Evolutionary conservation across 2,797 vertebrate genomes (phyloP), one percentile per base, ranked within the genome.

Genomic region (Anolis apletophallus): DNA sequence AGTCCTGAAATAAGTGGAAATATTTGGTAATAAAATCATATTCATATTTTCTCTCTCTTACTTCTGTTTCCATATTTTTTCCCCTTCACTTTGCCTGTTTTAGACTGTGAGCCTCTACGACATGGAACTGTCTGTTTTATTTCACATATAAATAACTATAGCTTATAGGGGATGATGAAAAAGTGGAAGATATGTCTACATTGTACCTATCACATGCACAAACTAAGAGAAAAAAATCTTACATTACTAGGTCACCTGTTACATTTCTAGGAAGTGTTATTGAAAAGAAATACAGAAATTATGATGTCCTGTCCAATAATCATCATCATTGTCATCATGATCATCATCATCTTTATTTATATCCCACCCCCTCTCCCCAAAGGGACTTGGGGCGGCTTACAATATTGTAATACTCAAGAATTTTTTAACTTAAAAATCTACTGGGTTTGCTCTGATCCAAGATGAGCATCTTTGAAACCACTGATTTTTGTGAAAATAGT

Each of bases 21-120:
- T 6, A 46, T 54, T 64, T 7, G 1, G 12, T 50, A 50, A 13
- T 57, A 32, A 76, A 8, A 54, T 84, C 3, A 29, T 29, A 29
- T 29, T 64, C 59, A 52, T 14, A 12, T 67, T 52, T 54, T 26
- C n/a, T 7, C 5, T 7, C 72, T 73, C 69, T 83, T 83, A 17
- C 40, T 67, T 76, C 68, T 76, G 46, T 54, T 84, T 84, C 46
- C 1, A 8, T 84, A 46, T 54, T 68, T 61, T 84, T 76, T 76
- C n/a, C 21, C 12, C 46, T 76, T 84, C 73, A 17, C 21, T 68
- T 84, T 84, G n/a, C 74, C 72, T 59, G 13, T 80, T 61, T 61
- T 64, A 72, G 19, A 72, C 5, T 61, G 14, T 6, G 12, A 85
- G 29, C 67, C 84, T 80, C 67, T 54, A 80, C 55, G 68, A 76